These are phyloP conservation scores for Babylonia areolata DNA, from an alignment of 1,140 invertebrate species.

Conservation along the genomic window DNA sequence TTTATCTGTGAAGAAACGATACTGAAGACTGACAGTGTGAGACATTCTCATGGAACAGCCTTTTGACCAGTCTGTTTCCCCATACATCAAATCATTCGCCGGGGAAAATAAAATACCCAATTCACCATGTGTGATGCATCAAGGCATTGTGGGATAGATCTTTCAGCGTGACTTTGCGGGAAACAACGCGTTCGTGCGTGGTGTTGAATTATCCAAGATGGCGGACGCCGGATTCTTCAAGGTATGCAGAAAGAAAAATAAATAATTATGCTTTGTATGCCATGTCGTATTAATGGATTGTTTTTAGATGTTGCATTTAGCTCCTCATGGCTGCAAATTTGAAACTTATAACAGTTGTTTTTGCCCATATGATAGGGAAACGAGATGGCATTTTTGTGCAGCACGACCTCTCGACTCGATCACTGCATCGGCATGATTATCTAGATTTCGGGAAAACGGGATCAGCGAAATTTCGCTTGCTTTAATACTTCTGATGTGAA, in stretches of 20 bases:
- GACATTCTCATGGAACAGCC: background rate
- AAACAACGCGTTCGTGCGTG: slow-evolving; percentile 2
- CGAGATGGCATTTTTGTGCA: too few relatives aligned
- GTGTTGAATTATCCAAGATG: slow-evolving; percentile 33
- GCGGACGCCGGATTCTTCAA: slow-evolving; percentile 47
- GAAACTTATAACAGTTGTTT: too few relatives aligned
- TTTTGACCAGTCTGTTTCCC: background rate
- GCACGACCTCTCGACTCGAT: too few relatives aligned
- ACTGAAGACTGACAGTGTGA: background rate
- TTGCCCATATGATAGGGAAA: too few relatives aligned
- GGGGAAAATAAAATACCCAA: background rate
- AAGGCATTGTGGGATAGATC: background rate
- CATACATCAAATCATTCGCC: background rate
- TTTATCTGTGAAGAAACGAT: background rate
- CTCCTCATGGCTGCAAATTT: too few relatives aligned
- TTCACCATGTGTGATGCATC: background rate
- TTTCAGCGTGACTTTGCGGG: background rate
- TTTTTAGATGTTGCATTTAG: too few relatives aligned
- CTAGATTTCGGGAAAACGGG: too few relatives aligned
- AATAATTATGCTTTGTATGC: too few relatives aligned
- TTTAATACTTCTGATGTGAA: too few relatives aligned
- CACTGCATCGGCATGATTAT: too few relatives aligned
- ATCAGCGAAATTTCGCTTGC: too few relatives aligned
- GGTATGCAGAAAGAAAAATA: slow-evolving; percentile 3
- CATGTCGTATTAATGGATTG: too few relatives aligned